Base-by-base conservation (phyloP, 2,797 vertebrate genomes). In the Hipposideros larvatus region DNA sequence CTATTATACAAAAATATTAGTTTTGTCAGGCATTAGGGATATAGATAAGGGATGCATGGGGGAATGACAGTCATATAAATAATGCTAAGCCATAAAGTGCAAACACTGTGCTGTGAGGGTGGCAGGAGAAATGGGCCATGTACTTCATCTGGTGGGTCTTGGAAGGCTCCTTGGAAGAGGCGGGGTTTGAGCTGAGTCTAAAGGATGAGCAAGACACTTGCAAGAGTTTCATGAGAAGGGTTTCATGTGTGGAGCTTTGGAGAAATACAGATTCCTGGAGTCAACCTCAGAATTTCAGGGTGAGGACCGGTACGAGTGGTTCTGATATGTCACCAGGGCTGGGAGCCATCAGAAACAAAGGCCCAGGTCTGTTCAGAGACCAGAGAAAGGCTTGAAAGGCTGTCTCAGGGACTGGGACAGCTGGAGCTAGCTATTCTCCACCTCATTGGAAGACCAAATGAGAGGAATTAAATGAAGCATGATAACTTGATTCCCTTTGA, bases 101-200 rank as follows among this genome's bases (percentile, higher is more conserved):
- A 91, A 84, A 77, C 19, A 13, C 1, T 65, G 3, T 68, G 48
- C 61, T n/a, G 9, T 53, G 53, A 8, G 37, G 28, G 11, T 57
- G 24, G 24, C 63, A 78, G 37, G 34, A 89, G 78, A 96, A 84
- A 80, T 19, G 57, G 37, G 74, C 41, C 18, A 26, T 31, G 26
- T 7, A 43, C 51, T 94, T 86, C n/a, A 71, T 71, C 63, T 71
- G 68, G 48, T 71, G 51, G 11, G 55, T 94, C 57, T 55, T 92
- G 75, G 86, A 83, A 78, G 96, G 66, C 37, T 93, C 26, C 80
- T 65, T 46, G 26, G 55, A 92, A 51, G 59, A 93, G 34, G 22
- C 24, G 15, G 19, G 26, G 48, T 83, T 53, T 70, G 59, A 92
- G 86, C 11, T 3, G 16, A 79, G 10, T 77, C 57, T 66, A n/a